Base-by-base conservation (phyloP, 2,888 invertebrate genomes). In the Drosophila neonasuta region DNA sequence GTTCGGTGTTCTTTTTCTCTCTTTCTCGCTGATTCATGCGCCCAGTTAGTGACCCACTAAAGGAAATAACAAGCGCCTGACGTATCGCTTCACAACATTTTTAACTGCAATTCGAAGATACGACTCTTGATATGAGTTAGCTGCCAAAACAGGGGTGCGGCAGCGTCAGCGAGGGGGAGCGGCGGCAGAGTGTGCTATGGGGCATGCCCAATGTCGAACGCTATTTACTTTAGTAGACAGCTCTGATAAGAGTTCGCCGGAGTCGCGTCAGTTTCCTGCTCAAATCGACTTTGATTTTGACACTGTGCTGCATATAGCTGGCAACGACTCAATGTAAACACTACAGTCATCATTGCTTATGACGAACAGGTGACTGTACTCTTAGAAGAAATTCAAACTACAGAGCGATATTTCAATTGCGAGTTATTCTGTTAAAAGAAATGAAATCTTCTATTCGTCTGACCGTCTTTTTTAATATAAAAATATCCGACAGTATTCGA, bases 61-160 rank as follows among this genome's bases (percentile, higher is more conserved):
- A 60, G 79, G 69, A 85, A 80, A 74, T 80, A 58, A 63, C 80
- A 60, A 66, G 49, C 63, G 20, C 45, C 59, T 64, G 77, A 79
- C 61, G 44, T 62, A 50, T 39, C 45, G 39, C 46, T 15, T 3
- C 13, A 34, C 3, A 32, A 45, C 24, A 1, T 46, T 44, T 71
- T 7, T n/a, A 59, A 24, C 36, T 71, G 60, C 71, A 66, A 41
- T 54, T 52, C 36, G 15, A 17, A 48, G 52, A 41, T 48, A 48
- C 29, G 29, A 17, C 51, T 34, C n/a, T 29, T 29, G 51, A 51
- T 60, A 52, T 15, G 24, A 20, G 10, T n/a, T n/a, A 34, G 34
- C 34, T 45, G 24, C 11, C 13, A 32, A 6, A 24, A 5, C 24
- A 24, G 24, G 6, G 24, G 24, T 24, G 24, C 24, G 24, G 24